These are phyloP conservation scores for Sycobia sp. DNA, from an alignment of 1,140 invertebrate species.

Conservation along the genomic window DNA sequence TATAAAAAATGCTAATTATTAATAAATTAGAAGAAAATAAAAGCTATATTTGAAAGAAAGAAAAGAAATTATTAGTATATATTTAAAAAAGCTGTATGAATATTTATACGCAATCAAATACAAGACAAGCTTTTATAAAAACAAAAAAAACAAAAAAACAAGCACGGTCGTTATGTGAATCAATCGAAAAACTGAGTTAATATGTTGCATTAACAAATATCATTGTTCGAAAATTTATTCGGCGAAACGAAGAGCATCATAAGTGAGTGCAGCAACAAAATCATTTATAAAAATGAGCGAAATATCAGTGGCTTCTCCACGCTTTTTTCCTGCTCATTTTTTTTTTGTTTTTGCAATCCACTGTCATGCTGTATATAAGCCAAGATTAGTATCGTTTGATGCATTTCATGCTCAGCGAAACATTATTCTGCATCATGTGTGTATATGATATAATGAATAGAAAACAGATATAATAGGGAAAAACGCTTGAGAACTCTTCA, in stretches of 20 bases:
- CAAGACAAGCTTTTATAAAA: slow-evolving; percentile 17
- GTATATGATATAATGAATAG: slow-evolving; percentile 25
- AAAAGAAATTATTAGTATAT: not conserved
- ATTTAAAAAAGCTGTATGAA: not conserved
- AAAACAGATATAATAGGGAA: slow-evolving; percentile 37
- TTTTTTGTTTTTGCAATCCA: not conserved
- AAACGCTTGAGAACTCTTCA: slow-evolving; percentile 48
- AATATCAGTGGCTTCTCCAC: slow-evolving; percentile 19
- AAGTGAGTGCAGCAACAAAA: slow-evolving; percentile 6
- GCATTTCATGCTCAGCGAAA: slow-evolving; percentile 30
- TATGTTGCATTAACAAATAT: slow-evolving; percentile 9
- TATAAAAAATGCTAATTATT: not conserved
- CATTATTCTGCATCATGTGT: slow-evolving; percentile 31
- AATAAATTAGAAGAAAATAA: not conserved
- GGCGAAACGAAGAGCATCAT: slow-evolving; percentile 9
- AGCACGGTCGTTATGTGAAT: slow-evolving; percentile 3
- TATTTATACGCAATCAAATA: slow-evolving; percentile 4
- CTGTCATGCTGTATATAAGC: slow-evolving; percentile 26
- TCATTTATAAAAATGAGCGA: slow-evolving; percentile 23
- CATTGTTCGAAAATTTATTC: slow-evolving; percentile 12
- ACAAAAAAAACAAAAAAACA: not conserved
- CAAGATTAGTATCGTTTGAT: slow-evolving; percentile 31
- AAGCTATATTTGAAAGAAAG: not conserved
- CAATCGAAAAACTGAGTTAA: slow-evolving; percentile 25
- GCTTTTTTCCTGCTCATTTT: not conserved